These are phyloP conservation scores for Hydropsyche tenuis DNA, from an alignment of 1,140 invertebrate genomes.

Conservation along the genomic window DNA sequence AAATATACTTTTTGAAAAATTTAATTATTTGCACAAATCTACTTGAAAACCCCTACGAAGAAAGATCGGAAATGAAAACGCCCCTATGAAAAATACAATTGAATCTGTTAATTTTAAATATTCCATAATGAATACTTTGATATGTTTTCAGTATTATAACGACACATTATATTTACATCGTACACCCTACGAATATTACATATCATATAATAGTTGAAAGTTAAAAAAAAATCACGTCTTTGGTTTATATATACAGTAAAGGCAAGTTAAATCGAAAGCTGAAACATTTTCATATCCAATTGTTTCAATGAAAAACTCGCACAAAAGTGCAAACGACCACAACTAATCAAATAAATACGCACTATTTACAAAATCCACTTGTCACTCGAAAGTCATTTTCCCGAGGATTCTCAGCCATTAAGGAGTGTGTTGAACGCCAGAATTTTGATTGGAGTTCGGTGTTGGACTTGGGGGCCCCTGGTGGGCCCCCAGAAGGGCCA, in stretches of 20 bases:
- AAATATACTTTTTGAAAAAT: too few species aligned
- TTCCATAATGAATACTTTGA: constrained; percentile 15
- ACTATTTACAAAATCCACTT: too few species aligned
- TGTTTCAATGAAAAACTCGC: too few species aligned
- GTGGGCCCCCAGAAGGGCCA: constrained; percentile 53
- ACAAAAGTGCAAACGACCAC: too few species aligned
- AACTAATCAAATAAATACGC: too few species aligned
- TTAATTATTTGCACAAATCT: too few species aligned
- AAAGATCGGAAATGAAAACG: too few species aligned
- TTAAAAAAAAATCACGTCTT: constrained; percentile 16
- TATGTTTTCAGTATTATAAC: constrained; percentile 23
- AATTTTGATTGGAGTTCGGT: background rate
- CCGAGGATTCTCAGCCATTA: constrained; percentile 25
- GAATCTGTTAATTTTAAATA: background rate
- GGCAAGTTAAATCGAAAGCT: constrained; percentile 31
- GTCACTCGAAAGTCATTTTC: too few species aligned
- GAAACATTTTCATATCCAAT: background rate
- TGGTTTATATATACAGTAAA: constrained; percentile 29
- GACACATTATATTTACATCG: constrained; percentile 12
- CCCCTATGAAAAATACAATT: too few species aligned
- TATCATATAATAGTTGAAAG: background rate
- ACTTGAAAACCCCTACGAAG: too few species aligned
- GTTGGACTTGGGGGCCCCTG: constrained; percentile 52
- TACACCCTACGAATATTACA: background rate
- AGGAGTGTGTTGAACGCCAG: constrained; percentile 35